These are phyloP conservation scores for Lithophane ornitopus DNA, from an alignment of 2,888 invertebrate species.

Conservation along the genomic window DNA sequence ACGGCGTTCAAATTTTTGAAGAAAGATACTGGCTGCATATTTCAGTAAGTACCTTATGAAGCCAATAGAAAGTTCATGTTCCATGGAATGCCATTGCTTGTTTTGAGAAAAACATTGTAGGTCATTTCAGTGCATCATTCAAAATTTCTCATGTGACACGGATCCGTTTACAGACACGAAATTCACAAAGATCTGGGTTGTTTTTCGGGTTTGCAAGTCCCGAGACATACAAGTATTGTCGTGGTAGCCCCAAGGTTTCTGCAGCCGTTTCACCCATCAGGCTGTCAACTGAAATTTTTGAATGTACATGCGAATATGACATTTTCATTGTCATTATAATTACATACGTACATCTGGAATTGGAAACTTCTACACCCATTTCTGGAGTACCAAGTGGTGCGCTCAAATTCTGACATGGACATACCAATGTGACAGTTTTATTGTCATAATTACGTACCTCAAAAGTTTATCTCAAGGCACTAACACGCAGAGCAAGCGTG, in stretches of 20 bases:
- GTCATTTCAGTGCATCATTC: not conserved
- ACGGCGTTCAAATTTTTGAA: not conserved
- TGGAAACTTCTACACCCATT: slow-evolving; percentile 10
- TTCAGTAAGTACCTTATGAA: not conserved
- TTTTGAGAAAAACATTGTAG: not conserved
- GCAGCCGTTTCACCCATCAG: slow-evolving; percentile 1
- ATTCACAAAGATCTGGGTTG: not conserved
- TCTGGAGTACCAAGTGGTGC: not conserved
- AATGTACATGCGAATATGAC: not conserved
- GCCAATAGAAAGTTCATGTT: not conserved
- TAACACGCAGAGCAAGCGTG: slow-evolving; percentile 18
- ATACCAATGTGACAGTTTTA: slow-evolving; percentile 30
- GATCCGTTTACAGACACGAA: not conserved
- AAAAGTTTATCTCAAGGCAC: slow-evolving; percentile 5
- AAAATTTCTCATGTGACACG: not conserved
- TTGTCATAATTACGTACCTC: slow-evolving; percentile 18
- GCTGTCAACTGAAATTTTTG: slow-evolving; percentile 1
- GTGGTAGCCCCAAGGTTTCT: slow-evolving; percentile 19
- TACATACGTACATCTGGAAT: not conserved
- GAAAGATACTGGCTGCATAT: too few species aligned
- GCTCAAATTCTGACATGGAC: not conserved
- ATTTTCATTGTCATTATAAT: slow-evolving; percentile 23
- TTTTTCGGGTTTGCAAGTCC: not conserved
- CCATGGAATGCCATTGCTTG: not conserved
- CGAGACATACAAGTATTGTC: slow-evolving; percentile 15